Conservation (phyloP, 2,797 vertebrate genomes). For the Antennarius maculatus region DNA sequence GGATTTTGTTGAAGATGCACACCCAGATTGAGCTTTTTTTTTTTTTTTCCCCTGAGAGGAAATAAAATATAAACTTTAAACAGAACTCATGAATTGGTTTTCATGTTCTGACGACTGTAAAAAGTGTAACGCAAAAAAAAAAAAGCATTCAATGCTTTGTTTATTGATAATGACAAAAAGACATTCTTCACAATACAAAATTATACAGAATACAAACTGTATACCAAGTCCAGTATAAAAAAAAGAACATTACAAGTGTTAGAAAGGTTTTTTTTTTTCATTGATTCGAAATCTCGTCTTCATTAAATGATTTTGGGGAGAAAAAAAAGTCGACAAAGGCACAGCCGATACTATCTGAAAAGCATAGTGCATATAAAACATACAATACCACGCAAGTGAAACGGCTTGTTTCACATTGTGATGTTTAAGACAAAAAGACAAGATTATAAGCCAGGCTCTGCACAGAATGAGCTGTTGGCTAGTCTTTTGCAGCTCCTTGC, state of each 20-base stretch:
- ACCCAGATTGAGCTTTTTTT: constrained; percentile 82
- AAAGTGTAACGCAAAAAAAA: background rate
- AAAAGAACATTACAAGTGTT: constrained; percentile 70
- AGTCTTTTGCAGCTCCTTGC: constrained; percentile 33
- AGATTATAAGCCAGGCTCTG: constrained; percentile 52
- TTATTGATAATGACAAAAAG: constrained; percentile 82
- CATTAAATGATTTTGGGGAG: constrained; percentile 84
- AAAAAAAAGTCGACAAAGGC: constrained; percentile 82
- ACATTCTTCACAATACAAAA: constrained; percentile 89
- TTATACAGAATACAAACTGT: constrained; percentile 87
- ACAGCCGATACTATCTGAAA: constrained; percentile 94
- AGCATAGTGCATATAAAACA: constrained; percentile 90
- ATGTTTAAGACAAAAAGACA: constrained; percentile 45
- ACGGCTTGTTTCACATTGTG: constrained; percentile 83
- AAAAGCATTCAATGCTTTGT: constrained; percentile 82
- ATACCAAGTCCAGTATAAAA: constrained; percentile 88
- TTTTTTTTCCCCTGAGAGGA: constrained; percentile 86
- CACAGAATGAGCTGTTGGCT: constrained; percentile 46
- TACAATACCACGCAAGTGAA: constrained; percentile 68
- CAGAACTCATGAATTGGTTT: constrained; percentile 19
- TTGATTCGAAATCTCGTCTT: constrained; percentile 86
- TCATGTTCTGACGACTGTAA: background rate
- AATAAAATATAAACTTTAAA: constrained; percentile 84
- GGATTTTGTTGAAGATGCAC: constrained; percentile 85
- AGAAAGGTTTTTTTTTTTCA: constrained; percentile 76